Percentiles rank a stretch among this genome's conserved stretches.
Conservation (phyloP, 2,888 invertebrate genomes). For the Macrophya alboannulata region DNA sequence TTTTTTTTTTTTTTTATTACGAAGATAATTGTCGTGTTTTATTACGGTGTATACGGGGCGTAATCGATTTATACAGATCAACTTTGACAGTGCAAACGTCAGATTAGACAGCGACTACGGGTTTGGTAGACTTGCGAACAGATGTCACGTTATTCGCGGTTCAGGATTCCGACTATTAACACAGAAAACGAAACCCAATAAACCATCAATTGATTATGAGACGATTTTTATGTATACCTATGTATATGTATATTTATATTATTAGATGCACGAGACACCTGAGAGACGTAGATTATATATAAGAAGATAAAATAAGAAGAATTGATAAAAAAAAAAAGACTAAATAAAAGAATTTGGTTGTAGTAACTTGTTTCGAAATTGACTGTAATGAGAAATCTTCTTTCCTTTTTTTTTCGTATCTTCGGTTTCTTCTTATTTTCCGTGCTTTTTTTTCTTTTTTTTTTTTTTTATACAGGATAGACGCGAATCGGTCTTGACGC, state of each 20-base stretch:
- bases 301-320: not conserved
- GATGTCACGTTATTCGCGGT: conserved; percentile 41
- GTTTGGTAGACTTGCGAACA: conserved; percentile 25
- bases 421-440: no score
- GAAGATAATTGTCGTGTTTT: not conserved
- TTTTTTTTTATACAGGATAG: not conserved
- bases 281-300: not conserved
- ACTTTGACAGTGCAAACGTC: conserved; percentile 9
- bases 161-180: not conserved
- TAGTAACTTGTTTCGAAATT: not conserved
- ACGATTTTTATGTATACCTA: not conserved
- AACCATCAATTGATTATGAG: not conserved
- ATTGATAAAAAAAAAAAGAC: not conserved
- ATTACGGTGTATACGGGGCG: not conserved
- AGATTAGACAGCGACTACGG: not conserved
- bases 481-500: not conserved
- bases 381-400: not conserved
- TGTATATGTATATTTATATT: not conserved
- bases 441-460: not conserved
- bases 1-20: not conserved
- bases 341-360: not conserved
- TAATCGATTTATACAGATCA: not conserved
- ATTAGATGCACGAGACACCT: not conserved
- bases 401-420: not conserved
- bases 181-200: not conserved